Conservation (phyloP, 2,113 vertebrate genomes). For the Xiphias gladius region DNA sequence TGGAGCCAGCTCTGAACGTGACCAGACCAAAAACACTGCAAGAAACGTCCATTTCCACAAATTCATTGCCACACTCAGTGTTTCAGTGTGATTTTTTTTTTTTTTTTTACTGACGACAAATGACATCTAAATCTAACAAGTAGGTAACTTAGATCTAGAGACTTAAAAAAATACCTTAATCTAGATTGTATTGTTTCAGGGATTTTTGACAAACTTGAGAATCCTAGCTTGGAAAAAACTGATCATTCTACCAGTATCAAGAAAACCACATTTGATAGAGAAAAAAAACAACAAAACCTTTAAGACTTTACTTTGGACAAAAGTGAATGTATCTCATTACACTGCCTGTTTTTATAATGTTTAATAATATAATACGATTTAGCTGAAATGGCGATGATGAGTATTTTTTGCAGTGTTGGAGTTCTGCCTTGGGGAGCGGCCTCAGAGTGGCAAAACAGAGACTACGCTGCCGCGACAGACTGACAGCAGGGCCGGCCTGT, state of each 20-base stretch:
- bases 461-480: constrained; percentile 67
- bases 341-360: neutral
- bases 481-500: constrained; percentile 82
- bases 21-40: constrained; percentile 69
- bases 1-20: constrained; percentile 80
- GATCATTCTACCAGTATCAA: neutral
- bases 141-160: neutral
- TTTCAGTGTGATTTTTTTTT: neutral
- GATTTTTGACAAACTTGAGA: neutral
- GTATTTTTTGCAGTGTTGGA: constrained; percentile 41
- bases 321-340: neutral
- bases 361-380: neutral
- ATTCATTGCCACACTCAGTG: neutral
- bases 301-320: neutral
- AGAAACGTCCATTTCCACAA: constrained; percentile 1
- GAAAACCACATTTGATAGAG: neutral
- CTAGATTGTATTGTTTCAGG: neutral
- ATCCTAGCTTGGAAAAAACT: neutral
- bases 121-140: neutral
- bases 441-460: constrained; percentile 75
- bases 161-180: neutral
- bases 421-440: constrained; percentile 71
- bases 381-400: neutral
- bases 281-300: neutral
- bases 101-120: neutral